phyloP scores from a whole-genome alignment of 1,140 invertebrate species.

The Liolophura sinensis region DNA sequence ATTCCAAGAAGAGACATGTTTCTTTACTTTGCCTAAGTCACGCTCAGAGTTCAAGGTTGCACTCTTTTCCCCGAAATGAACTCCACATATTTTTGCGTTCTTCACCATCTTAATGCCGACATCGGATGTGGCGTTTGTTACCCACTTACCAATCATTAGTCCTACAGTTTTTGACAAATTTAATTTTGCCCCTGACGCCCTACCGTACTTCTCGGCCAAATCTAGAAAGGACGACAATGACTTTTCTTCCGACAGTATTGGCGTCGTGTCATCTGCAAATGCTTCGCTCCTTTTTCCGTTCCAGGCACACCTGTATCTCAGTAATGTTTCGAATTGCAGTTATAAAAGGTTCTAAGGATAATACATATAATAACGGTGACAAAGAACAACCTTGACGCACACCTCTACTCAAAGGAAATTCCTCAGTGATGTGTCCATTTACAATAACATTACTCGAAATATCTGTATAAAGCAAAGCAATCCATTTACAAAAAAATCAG shows the following conservation, averaged over 20 bases:
- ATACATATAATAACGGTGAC: constrained; percentile 55
- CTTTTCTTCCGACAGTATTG: neutral
- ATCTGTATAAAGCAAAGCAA: constrained; percentile 2
- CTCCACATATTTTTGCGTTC: neutral
- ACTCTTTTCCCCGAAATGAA: neutral
- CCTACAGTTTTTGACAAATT: neutral
- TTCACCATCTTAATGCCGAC: neutral
- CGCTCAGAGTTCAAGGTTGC: neutral
- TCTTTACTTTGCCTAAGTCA: neutral
- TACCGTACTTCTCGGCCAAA: neutral
- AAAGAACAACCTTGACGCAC: constrained; percentile 48
- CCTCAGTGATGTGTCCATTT: constrained; percentile 12
- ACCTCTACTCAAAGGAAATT: constrained; percentile 28
- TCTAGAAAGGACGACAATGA: constrained; percentile 3
- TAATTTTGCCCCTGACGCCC: constrained; percentile 7
- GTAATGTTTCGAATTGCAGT: neutral
- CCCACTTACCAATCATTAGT: neutral
- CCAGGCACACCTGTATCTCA: constrained; percentile 2
- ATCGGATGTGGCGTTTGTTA: neutral
- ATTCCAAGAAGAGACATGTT: neutral
- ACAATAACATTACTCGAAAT: neutral
- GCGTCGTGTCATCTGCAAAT: constrained; percentile 7
- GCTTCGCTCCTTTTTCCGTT: neutral
- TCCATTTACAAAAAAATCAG: constrained; percentile 6
- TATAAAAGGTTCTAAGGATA: constrained; percentile 42